Evolutionary conservation across 2,113 vertebrate genomes (phyloP).

Genomic region (Semicossyphus pulcher): DNA sequence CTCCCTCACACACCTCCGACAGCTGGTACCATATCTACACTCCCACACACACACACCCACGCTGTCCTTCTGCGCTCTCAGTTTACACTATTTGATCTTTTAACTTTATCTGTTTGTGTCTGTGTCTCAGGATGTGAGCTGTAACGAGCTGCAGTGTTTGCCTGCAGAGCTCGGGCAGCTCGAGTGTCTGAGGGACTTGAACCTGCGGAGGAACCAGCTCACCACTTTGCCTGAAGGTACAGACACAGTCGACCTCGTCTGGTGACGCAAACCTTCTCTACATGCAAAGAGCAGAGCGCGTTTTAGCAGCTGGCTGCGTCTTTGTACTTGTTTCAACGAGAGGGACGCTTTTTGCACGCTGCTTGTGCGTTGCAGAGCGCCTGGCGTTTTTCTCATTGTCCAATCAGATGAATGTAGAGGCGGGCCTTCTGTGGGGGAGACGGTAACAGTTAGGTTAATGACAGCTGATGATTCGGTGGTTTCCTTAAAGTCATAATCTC

Average conservation of each 20-base stretch:
- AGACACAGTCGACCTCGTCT: not conserved
- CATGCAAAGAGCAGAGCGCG: not conserved
- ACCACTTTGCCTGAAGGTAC: slow-evolving; percentile 88
- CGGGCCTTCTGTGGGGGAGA: too few relatives aligned
- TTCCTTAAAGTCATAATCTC: too few relatives aligned
- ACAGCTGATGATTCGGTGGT: too few relatives aligned
- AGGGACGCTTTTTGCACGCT: too few relatives aligned
- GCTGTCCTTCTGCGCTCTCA: not conserved
- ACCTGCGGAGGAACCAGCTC: slow-evolving; percentile 89
- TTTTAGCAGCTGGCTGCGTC: too few relatives aligned
- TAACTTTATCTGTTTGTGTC: not conserved
- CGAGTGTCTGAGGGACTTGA: slow-evolving; percentile 89
- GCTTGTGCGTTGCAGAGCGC: too few relatives aligned
- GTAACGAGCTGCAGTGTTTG: slow-evolving; percentile 90
- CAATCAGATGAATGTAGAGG: too few relatives aligned
- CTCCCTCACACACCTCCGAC: slow-evolving; percentile 86
- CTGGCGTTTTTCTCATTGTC: too few relatives aligned
- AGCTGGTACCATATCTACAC: slow-evolving; percentile 85
- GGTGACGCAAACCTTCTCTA: not conserved
- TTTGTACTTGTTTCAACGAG: too few relatives aligned
- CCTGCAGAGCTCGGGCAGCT: slow-evolving; percentile 87
- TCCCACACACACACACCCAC: slow-evolving; percentile 8
- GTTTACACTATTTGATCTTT: too few relatives aligned
- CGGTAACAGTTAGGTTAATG: too few relatives aligned
- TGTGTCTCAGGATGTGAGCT: slow-evolving; percentile 87